Evolutionary conservation across 2,113 vertebrate genomes (phyloP).

Genomic region (Jacana jacana): DNA sequence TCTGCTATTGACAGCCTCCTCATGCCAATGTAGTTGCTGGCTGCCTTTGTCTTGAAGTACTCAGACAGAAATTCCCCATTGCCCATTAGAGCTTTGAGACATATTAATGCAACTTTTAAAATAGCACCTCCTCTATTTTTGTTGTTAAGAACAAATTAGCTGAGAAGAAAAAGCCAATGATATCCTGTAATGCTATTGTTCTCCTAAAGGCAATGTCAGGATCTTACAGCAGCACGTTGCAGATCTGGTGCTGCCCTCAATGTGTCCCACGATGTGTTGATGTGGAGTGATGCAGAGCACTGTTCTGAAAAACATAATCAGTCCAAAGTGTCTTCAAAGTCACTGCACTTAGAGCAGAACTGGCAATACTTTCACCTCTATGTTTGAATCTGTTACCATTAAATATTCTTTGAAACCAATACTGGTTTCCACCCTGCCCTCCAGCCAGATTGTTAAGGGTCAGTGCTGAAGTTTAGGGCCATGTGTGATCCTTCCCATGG

Average conservation of each 20-base stretch:
- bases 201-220: conserved; percentile 9
- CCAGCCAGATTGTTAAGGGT: neutral
- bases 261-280: neutral
- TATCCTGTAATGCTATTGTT: conserved; percentile 35
- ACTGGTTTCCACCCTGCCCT: neutral
- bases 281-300: neutral
- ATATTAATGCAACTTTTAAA: conserved; percentile 47
- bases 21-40: conserved; percentile 14
- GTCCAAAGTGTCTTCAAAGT: conserved; percentile 25
- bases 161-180: neutral
- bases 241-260: conserved; percentile 6
- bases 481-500: neutral
- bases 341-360: neutral
- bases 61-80: neutral
- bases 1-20: conserved; percentile 28
- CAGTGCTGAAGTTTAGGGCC: neutral
- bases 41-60: conserved; percentile 40
- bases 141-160: conserved; percentile 25
- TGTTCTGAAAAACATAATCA: neutral
- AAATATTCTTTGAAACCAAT: neutral
- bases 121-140: conserved; percentile 50
- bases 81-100: neutral
- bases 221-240: neutral
- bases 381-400: neutral
- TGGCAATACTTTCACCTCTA: neutral